These are phyloP conservation scores for Caretta caretta DNA, from an alignment of 2,113 vertebrate genomes.

Conservation along the genomic window DNA sequence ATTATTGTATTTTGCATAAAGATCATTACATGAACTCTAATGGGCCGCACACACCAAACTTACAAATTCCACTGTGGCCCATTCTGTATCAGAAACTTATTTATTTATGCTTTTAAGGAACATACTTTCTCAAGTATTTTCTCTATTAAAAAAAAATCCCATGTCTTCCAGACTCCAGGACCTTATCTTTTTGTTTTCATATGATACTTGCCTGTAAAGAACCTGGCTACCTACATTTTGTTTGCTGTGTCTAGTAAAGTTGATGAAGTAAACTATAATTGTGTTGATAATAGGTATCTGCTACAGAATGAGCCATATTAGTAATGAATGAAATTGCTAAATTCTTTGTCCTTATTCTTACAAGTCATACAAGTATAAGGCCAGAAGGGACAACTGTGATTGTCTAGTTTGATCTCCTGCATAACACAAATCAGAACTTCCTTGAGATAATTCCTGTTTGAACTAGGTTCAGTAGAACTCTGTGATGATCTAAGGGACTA, in stretches of 20 bases:
- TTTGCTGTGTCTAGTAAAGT: background rate
- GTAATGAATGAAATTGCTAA: background rate
- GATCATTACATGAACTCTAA: background rate
- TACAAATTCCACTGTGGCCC: background rate
- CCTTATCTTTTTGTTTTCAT: too few species aligned
- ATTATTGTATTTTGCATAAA: fast-evolving
- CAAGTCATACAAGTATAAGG: background rate
- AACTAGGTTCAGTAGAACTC: background rate
- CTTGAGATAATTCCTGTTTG: background rate
- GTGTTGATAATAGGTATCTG: background rate
- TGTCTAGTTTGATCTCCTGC: background rate
- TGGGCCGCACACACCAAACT: background rate
- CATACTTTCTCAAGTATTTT: background rate
- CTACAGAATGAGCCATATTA: background rate
- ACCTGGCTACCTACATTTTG: background rate
- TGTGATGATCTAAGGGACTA: background rate
- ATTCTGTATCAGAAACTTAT: background rate
- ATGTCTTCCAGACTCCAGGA: background rate
- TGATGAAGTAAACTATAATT: background rate
- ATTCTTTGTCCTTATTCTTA: background rate
- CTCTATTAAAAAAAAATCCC: fast-evolving
- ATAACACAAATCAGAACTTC: background rate
- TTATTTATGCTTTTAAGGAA: background rate
- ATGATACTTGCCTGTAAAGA: background rate
- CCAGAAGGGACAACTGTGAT: background rate